phyloP scores from a whole-genome alignment of 1,140 invertebrate species.

The Pseudobourletiella spinata region DNA sequence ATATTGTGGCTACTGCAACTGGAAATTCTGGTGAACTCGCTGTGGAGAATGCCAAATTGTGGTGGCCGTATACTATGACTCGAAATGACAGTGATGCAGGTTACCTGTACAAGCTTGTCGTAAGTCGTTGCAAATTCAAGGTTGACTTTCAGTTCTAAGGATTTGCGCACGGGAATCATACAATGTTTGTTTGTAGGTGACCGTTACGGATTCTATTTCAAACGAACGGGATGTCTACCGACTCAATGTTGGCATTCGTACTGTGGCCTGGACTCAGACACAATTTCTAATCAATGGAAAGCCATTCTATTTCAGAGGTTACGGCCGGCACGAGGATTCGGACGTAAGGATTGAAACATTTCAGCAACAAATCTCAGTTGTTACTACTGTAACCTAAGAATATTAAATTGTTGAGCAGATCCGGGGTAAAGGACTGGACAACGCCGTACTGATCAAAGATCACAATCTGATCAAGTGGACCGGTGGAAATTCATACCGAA shows the following conservation, averaged over 20 bases:
- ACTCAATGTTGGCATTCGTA: slow-evolving; percentile 51
- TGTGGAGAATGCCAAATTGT: slow-evolving; percentile 43
- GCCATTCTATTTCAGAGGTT: slow-evolving; percentile 54
- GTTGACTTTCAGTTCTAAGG: slow-evolving; percentile 12
- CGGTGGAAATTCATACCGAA: slow-evolving; percentile 64
- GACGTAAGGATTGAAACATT: slow-evolving; percentile 43
- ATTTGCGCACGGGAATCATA: neutral
- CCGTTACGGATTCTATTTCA: neutral
- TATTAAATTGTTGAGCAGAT: slow-evolving; percentile 40
- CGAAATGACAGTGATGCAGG: slow-evolving; percentile 39
- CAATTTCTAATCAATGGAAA: slow-evolving; percentile 48
- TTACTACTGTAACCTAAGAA: neutral
- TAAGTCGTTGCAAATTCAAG: slow-evolving; percentile 34
- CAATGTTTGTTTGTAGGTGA: neutral
- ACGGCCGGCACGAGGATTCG: slow-evolving; percentile 55
- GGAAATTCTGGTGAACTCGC: slow-evolving; percentile 16
- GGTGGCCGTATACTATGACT: slow-evolving; percentile 51
- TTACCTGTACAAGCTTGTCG: slow-evolving; percentile 47
- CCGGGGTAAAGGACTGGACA: slow-evolving; percentile 50
- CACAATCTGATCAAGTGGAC: slow-evolving; percentile 58
- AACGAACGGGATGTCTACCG: slow-evolving; percentile 40
- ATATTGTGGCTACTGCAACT: slow-evolving; percentile 22
- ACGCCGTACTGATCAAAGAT: slow-evolving; percentile 51
- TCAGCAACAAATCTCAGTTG: neutral
- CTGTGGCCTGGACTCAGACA: slow-evolving; percentile 42